These are phyloP conservation scores for Steinernema feltiae DNA, from an alignment of 1,140 invertebrate genomes.

Conservation along the genomic window DNA sequence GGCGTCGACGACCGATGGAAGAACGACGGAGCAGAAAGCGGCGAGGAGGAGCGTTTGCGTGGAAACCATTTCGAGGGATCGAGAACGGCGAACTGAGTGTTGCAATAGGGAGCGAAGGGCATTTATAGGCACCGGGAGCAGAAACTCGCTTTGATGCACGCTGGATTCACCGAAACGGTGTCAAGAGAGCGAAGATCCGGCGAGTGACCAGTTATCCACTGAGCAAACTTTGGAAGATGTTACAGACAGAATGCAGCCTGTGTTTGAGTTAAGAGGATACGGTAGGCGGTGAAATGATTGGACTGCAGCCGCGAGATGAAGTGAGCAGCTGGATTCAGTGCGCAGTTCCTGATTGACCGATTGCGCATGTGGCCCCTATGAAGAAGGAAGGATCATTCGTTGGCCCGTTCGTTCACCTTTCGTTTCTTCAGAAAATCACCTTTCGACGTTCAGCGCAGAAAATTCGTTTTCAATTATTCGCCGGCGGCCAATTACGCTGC, in stretches of 20 bases:
- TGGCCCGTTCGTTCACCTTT: too few relatives aligned
- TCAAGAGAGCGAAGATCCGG: not conserved
- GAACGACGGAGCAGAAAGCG: not conserved
- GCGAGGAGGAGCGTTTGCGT: not conserved
- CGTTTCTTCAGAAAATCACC: too few relatives aligned
- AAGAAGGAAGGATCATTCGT: too few relatives aligned
- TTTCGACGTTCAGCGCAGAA: too few relatives aligned
- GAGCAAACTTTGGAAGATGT: constrained; percentile 11
- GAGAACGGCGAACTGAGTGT: not conserved
- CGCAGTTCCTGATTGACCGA: too few relatives aligned
- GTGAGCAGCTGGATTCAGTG: too few relatives aligned
- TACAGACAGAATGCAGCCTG: not conserved
- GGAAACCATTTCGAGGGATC: not conserved
- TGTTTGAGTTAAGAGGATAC: not conserved
- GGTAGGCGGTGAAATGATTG: too few relatives aligned
- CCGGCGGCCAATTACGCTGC: too few relatives aligned
- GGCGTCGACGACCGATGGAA: not conserved
- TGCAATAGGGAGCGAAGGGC: not conserved
- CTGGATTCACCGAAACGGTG: not conserved
- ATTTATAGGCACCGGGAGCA: not conserved
- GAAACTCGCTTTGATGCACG: not conserved
- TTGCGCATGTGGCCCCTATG: too few relatives aligned
- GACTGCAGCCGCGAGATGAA: too few relatives aligned
- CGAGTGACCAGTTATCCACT: not conserved
- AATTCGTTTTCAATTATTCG: too few relatives aligned